phyloP scores from a whole-genome alignment of 2,888 invertebrate genomes.

The Portevinia maculata region DNA sequence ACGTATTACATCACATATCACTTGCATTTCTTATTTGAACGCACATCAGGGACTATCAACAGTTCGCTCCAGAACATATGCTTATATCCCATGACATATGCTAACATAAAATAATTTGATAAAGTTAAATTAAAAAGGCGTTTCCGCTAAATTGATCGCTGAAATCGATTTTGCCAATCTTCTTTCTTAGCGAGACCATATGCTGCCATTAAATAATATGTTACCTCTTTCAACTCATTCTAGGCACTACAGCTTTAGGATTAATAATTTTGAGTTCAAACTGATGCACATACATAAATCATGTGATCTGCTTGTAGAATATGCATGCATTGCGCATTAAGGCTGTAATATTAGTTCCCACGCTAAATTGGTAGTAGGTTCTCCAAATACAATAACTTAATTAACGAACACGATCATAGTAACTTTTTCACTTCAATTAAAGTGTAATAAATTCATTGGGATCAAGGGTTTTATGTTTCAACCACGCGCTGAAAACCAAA shows the following conservation, averaged over 20 bases:
- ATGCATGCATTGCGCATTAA: too few relatives aligned
- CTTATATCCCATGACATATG: constrained; percentile 19
- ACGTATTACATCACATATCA: too few relatives aligned
- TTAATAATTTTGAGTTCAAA: constrained; percentile 23
- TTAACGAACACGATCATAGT: constrained; percentile 52
- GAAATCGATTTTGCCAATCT: constrained; percentile 46
- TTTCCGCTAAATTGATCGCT: constrained; percentile 49
- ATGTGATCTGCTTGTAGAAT: too few relatives aligned
- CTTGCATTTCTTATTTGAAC: too few relatives aligned
- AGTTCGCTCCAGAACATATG: too few relatives aligned
- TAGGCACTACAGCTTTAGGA: neutral
- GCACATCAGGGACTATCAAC: too few relatives aligned
- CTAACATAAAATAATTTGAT: constrained; percentile 47
- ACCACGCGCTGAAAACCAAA: neutral
- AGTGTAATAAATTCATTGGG: constrained; percentile 45
- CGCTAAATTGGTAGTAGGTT: constrained; percentile 18
- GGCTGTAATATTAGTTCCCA: constrained; percentile 25
- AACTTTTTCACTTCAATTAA: constrained; percentile 59
- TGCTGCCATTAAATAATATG: constrained; percentile 24
- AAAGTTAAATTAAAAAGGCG: constrained; percentile 50
- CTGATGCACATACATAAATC: constrained; percentile 6
- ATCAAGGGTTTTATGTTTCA: neutral
- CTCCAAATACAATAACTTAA: constrained; percentile 56
- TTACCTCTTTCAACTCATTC: constrained; percentile 17
- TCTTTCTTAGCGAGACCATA: constrained; percentile 37